Base-by-base conservation (phyloP, 1,140 invertebrate species). In the Lanistes nyassanus region DNA sequence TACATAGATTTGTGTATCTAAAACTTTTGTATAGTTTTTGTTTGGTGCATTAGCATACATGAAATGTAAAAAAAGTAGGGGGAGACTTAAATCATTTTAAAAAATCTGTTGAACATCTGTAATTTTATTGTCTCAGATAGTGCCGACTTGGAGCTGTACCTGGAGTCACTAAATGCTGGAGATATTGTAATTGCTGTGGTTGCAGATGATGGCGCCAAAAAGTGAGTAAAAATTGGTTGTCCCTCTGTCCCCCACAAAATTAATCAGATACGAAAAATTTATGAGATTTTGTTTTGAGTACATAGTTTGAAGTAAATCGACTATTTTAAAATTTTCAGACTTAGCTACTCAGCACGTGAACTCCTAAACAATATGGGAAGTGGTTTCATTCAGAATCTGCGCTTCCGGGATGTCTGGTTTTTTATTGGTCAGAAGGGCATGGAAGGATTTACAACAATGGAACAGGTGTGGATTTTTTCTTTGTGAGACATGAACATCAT, bases 341-440 rank as follows among this genome's bases (percentile, higher is more conserved):
- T 88, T 23, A 77, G 71, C 23, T 74, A 81, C 66, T 80, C 82
- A 70, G 86, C 89, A 13, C 85, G 83, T 67, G 85, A 90, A 26
- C 74, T 90, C 19, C 82, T 91, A 37, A 89, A 89, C 80, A 83
- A 89, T 47, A 76, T 91, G 77, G 91, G 92, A 4, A 92, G 91
- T 83, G 90, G 89, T 53, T 86, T 89, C 80, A 90, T 92, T 60
- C 91, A 92, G 85, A 92, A 92, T 78, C 83, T 92, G 0, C 89
- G 89, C 65, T 92, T 91, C 80, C 83, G 92, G 64, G 91, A 91
- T 67, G 89, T 91, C 60, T 92, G 91, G 92, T 92, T 90, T 78
- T 91, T 92, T 84, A 87, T 92, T 19, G 90, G 91, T 16, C 91
- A 91, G 75, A 91, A 91, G 83, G 90, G 91, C 7, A 90, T 92